These are phyloP conservation scores for Galaxea fascicularis DNA, from an alignment of 92 coral and sea anemone genomes.

Conservation along the genomic window DNA sequence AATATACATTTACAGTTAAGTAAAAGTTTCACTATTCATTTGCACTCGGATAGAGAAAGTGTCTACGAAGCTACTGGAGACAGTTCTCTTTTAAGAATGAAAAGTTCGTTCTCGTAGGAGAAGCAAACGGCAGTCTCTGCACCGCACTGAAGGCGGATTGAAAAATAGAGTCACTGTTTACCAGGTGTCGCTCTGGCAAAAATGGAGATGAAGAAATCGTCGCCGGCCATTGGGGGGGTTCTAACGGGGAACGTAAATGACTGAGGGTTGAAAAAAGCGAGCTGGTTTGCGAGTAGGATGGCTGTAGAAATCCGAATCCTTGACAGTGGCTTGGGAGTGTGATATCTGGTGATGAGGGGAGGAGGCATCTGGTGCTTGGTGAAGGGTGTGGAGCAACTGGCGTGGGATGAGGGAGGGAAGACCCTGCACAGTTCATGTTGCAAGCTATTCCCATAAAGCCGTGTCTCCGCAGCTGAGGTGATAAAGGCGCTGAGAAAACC, in stretches of 20 bases:
- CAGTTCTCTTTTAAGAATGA: conserved; percentile 40
- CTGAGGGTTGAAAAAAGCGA: neutral
- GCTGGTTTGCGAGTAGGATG: conserved; percentile 21
- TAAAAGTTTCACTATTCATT: conserved; percentile 7
- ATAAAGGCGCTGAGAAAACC: conserved; percentile 32
- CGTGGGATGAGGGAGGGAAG: conserved; percentile 20
- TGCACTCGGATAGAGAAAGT: conserved; percentile 38
- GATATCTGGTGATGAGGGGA: conserved; percentile 33
- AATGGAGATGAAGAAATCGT: conserved; percentile 24
- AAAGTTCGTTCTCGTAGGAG: conserved; percentile 22
- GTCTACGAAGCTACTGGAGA: conserved; percentile 15
- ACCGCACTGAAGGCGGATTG: conserved; percentile 49
- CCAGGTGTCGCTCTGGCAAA: conserved; percentile 19
- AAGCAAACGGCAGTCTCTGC: conserved; percentile 31
- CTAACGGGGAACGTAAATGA: conserved; percentile 6
- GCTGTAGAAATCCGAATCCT: conserved; percentile 39
- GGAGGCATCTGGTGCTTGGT: conserved; percentile 32
- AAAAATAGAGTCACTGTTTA: conserved; percentile 29
- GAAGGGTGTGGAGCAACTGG: conserved; percentile 30
- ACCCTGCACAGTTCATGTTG: conserved; percentile 21
- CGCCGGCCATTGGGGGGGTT: conserved; percentile 32
- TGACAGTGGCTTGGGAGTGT: conserved; percentile 37
- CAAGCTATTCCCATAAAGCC: conserved; percentile 29
- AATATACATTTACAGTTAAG: conserved; percentile 15
- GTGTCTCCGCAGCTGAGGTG: conserved; percentile 49